Evolutionary conservation across 1,140 invertebrate genomes (phyloP), one percentile per base, ranked within the genome.

Genomic region (Ceratoteleas bidentatus): DNA sequence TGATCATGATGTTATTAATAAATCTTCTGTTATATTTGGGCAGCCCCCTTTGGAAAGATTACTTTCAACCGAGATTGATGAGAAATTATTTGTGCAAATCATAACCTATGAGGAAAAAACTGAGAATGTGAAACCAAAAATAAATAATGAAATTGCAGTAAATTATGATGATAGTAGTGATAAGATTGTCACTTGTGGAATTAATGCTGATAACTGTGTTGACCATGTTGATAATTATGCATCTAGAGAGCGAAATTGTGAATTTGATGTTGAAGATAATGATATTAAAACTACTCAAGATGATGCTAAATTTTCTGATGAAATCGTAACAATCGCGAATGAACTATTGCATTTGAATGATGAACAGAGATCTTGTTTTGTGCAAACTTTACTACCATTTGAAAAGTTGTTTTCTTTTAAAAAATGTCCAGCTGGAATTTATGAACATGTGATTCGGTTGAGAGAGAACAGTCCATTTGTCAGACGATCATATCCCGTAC

Each of bases 11-110:
- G 0, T 10, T 33, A 24, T 53, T 24, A 33, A 53, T 24, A 11
- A 16, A 10, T 3, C 13, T 14, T 34, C n/a, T 38, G 24, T 36
- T 38, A 14, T 34, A 13, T 38, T 13, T 40, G 33, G 54, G 3
- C 10, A n/a, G 11, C 10, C 36, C 0, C 2, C 3, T 13, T 33
- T 1, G 3, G 34, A 57, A n/a, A 57, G 11, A 38, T 10, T 57
- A n/a, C 2, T 38, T 10, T 57, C 54, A 0, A 9, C 54, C 6
- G 4, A 9, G 2, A 13, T 6, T 5, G 13, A 57, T 38, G 54
- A 57, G n/a, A 57, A 38, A 14, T 2, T 57, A 3, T 57, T 38
- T 57, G 14, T 57, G 0, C 54, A 57, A 57, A 57, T 57, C 2
- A 57, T 38, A 4, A n/a, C 2, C 38, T 57, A 10, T 6, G 6